Percentiles rank a stretch among this genome's conserved stretches.
Evolutionary conservation across 2,888 invertebrate genomes (phyloP).

Genomic region (Scelioninae gen. 1): DNA sequence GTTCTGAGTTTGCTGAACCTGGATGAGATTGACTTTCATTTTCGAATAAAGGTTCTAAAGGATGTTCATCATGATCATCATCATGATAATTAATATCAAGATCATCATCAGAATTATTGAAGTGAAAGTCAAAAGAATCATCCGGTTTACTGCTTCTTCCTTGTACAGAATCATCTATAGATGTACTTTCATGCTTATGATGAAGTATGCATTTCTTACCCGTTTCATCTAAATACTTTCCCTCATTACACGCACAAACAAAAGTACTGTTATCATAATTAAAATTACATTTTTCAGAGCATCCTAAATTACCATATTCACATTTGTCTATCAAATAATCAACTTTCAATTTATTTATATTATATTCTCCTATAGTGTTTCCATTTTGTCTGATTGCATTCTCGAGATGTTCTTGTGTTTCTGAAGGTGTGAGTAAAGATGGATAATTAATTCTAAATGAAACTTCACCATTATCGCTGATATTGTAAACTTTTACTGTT

Average conservation of each 20-base stretch:
- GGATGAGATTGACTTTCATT: no score
- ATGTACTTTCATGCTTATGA: constrained; percentile 69
- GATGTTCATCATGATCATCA: no score
- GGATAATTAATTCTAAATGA: constrained; percentile 80
- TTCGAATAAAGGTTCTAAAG: no score
- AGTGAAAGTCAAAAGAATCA: constrained; percentile 68
- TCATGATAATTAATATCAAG: no score
- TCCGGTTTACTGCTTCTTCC: constrained; percentile 79
- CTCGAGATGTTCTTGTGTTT: constrained; percentile 78
- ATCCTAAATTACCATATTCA: constrained; percentile 87
- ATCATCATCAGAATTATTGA: constrained; percentile 67
- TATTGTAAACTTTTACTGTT: constrained; percentile 79
- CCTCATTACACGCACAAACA: constrained; percentile 87
- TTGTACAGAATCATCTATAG: constrained; percentile 75
- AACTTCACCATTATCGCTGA: constrained; percentile 79
- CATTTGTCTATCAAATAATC: constrained; percentile 87
- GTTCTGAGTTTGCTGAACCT: no score
- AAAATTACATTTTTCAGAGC: constrained; percentile 89
- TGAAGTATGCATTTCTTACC: constrained; percentile 84
- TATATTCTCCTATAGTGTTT: constrained; percentile 79
- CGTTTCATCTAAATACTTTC: constrained; percentile 85
- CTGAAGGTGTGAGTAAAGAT: constrained; percentile 73
- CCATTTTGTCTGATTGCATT: constrained; percentile 75
- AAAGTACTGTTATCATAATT: constrained; percentile 88
- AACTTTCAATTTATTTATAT: constrained; percentile 76